Base-by-base conservation (phyloP, 2,113 vertebrate genomes). In the Elanus axillaris region DNA sequence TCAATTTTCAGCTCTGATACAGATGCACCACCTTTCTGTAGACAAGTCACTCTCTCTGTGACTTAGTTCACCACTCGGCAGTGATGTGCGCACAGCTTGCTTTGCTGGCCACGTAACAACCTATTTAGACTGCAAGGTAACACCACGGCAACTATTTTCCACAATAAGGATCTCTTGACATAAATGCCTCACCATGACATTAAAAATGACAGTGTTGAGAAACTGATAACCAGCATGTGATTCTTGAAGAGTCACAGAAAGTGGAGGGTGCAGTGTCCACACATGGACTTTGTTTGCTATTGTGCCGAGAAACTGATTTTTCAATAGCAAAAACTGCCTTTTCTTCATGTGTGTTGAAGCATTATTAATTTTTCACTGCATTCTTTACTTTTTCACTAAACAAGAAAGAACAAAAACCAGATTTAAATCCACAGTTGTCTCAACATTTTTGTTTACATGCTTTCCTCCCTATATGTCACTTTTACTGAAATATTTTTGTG, bases 151-250 rank as follows among this genome's bases (percentile, higher is more conserved):
- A 42, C 67, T 34, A 1, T 42, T 73, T 42, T 36, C 82, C 75
- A 74, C 75, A 76, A 8, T 9, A 10, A 77, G 53, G 16, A 60
- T 80, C 58, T 66, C 85, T 4, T 55, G 85, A 66, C 71, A 59
- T 18, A 45, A 93, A 48, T 26, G 40, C 14, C 67, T 93, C 74
- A 3, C 26, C 63, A 4, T 19, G 60, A 48, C 53, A 42, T 80
- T 86, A 73, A 60, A 94, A 95, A 86, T 59, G 71, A 13, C 74
- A 69, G 88, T 2, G 71, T 20, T 95, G 95, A 96, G 90, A 72
- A 83, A 52, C 69, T 56, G 91, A 92, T 72, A 82, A 76, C 32
- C 77, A 64, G 71, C 21, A 4, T 3, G 73, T 22, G 81, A 79
- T 13, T 18, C 66, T 1, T 8, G 58, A 59, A 53, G 73, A 90